Percentiles rank a stretch among this genome's conserved stretches.
These are phyloP conservation scores for Trididemnum miniatum DNA, from an alignment of 23 tunicate genomes.

Conservation along the genomic window DNA sequence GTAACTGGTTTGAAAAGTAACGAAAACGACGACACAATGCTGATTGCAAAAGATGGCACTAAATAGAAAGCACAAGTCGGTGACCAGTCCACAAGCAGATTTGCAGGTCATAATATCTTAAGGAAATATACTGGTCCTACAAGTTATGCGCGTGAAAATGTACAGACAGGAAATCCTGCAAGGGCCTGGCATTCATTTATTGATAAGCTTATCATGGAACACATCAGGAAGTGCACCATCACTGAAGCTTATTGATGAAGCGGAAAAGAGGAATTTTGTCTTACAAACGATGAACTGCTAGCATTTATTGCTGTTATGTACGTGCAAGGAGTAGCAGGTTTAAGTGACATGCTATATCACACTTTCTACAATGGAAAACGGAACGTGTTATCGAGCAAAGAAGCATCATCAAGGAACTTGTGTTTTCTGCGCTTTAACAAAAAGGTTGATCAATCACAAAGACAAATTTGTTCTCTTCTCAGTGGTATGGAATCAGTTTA, in stretches of 20 bases:
- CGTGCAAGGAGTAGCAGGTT: slow-evolving; percentile 9
- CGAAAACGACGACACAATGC: too few species aligned
- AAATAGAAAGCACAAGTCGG: neutral
- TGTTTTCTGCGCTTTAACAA: slow-evolving; percentile 18
- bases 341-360: slow-evolving; percentile 10
- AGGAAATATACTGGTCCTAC: neutral
- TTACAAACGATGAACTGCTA: slow-evolving; percentile 12
- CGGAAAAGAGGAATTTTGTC: neutral
- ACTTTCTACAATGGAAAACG: neutral
- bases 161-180: neutral
- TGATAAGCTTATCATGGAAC: neutral
- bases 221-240: neutral
- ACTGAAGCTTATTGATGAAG: neutral
- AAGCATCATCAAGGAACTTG: neutral
- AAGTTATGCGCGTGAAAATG: neutral
- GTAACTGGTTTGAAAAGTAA: too few species aligned
- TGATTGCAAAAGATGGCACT: too few species aligned
- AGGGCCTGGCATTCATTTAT: slow-evolving; percentile 5
- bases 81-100: neutral
- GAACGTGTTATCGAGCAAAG: neutral
- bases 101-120: neutral
- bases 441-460: slow-evolving; percentile 8
- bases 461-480: too few species aligned
- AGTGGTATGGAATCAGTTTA: slow-evolving; percentile 5
- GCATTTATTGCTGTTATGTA: slow-evolving; percentile 24